phyloP scores from a whole-genome alignment of 2,888 invertebrate species.

The Polyommatus icarus region DNA sequence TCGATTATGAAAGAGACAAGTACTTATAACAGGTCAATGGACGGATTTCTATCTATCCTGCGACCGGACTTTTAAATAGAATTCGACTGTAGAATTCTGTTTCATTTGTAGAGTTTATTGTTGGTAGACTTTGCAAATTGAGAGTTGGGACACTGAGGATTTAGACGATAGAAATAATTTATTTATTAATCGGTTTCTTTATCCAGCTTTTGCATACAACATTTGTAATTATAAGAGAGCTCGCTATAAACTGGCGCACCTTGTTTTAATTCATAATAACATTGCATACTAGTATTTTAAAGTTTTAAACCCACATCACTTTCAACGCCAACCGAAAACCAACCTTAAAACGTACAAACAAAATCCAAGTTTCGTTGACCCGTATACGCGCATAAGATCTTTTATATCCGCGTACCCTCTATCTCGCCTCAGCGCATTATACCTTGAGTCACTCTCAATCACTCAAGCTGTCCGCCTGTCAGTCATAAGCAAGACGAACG shows the following conservation, averaged over 20 bases:
- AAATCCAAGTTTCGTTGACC: slow-evolving; percentile 52
- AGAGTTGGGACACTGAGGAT: background rate
- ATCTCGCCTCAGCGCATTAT: slow-evolving; percentile 75
- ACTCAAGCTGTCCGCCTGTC: slow-evolving; percentile 78
- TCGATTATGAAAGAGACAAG: background rate
- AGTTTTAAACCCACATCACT: slow-evolving; percentile 36
- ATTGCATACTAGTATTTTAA: slow-evolving; percentile 46
- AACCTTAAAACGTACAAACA: slow-evolving; percentile 43
- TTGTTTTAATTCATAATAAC: slow-evolving; percentile 74
- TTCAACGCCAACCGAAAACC: slow-evolving; percentile 33
- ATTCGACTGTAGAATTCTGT: too few relatives aligned
- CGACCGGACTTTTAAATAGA: background rate
- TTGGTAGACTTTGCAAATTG: background rate
- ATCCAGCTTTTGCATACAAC: slow-evolving; percentile 13
- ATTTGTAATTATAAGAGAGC: slow-evolving; percentile 54
- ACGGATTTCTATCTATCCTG: background rate
- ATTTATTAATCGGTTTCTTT: background rate
- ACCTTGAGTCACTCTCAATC: slow-evolving; percentile 79
- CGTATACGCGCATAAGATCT: slow-evolving; percentile 49
- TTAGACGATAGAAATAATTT: background rate
- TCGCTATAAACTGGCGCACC: slow-evolving; percentile 66
- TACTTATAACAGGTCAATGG: too few relatives aligned
- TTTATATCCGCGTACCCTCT: slow-evolving; percentile 46
- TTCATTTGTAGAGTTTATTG: too few relatives aligned
- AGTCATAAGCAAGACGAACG: slow-evolving; percentile 80